Conservation (phyloP, 64 coral and sea anemone species). For the Porites australiensis region DNA sequence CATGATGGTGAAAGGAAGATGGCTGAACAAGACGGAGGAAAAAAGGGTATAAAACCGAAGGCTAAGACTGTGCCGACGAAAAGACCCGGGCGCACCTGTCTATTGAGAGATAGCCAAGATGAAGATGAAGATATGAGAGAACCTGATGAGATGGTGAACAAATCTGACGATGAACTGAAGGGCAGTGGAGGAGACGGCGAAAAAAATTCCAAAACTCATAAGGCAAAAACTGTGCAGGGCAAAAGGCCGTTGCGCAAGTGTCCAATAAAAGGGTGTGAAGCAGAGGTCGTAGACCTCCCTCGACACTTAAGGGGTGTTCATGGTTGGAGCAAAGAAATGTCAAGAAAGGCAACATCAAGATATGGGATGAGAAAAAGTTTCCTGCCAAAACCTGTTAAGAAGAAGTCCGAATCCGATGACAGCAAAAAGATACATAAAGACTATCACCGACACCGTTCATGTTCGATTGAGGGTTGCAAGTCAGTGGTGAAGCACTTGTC, state of each 20-base stretch:
- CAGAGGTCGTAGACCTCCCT: conserved; percentile 18
- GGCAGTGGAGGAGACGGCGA: neutral
- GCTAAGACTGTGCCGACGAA: neutral
- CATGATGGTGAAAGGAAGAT: neutral
- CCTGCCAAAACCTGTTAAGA: neutral
- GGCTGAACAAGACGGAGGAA: neutral
- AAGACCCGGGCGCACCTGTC: conserved; percentile 6
- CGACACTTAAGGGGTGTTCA: conserved; percentile 40
- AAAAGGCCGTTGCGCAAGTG: conserved; percentile 7
- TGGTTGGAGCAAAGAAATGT: conserved; percentile 19
- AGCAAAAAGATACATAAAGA: neutral
- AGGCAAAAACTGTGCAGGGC: neutral
- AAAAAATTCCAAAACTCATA: neutral
- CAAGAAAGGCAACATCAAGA: conserved; percentile 39
- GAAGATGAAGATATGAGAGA: conserved; percentile 40
- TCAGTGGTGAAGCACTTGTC: conserved; percentile 54
- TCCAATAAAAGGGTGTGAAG: conserved; percentile 7
- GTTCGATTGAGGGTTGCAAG: conserved; percentile 31
- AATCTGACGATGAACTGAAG: neutral
- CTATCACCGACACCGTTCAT: conserved; percentile 40
- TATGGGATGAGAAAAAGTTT: conserved; percentile 66
- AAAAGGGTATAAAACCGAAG: neutral
- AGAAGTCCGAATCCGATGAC: neutral
- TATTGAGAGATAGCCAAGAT: neutral
- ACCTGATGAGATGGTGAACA: neutral